Conservation (phyloP, 2,888 invertebrate species). For the Epiblema foenella region DNA sequence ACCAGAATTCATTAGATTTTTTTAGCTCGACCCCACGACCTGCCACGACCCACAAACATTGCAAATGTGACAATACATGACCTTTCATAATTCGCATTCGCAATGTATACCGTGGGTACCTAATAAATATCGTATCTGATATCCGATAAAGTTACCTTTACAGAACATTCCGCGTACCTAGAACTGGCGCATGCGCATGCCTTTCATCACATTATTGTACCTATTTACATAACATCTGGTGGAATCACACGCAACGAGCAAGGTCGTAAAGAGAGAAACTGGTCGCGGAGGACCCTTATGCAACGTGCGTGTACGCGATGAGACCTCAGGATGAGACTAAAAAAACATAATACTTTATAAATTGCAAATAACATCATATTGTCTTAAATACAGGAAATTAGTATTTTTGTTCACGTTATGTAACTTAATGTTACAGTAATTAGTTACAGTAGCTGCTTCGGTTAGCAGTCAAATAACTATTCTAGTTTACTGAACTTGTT, state of each 20-base stretch:
- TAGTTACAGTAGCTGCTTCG: neutral
- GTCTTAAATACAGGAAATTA: neutral
- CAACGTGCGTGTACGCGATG: conserved; percentile 25
- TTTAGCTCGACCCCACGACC: too few species aligned
- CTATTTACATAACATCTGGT: conserved; percentile 43
- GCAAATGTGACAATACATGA: neutral
- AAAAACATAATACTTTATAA: conserved; percentile 4
- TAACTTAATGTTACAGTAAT: neutral
- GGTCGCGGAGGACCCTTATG: conserved; percentile 38
- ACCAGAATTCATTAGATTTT: neutral
- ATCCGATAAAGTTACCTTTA: conserved; percentile 10
- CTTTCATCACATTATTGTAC: conserved; percentile 30
- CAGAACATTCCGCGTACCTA: conserved; percentile 1
- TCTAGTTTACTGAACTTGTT: neutral
- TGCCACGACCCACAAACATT: too few species aligned
- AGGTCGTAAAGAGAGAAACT: conserved; percentile 53
- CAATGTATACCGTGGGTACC: neutral
- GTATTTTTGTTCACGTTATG: neutral
- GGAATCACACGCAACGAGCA: conserved; percentile 45
- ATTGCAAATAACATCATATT: neutral
- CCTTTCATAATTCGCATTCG: neutral
- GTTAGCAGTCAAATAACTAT: neutral
- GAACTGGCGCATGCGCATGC: conserved; percentile 21
- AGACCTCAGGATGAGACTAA: too few species aligned
- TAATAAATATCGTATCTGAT: neutral